Base-by-base conservation (phyloP, 2,888 invertebrate genomes). In the Ecliptopera silaceata region DNA sequence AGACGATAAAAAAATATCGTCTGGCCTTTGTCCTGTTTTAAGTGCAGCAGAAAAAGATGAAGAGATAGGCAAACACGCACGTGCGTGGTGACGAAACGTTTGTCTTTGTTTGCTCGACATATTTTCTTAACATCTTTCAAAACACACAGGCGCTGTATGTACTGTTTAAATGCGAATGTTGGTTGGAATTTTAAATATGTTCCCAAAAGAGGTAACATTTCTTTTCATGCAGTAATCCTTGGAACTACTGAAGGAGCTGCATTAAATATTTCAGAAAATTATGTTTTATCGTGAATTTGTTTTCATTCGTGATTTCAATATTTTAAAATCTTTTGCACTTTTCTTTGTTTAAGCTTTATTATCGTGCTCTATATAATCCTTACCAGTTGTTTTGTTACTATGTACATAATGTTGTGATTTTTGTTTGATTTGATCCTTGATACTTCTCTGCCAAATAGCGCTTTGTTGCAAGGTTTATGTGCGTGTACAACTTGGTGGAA, bases 81-180 rank as follows among this genome's bases (percentile, higher is more conserved):
- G 82, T 86, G 84, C 76, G 72, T 77, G 57, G 71, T 74, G 73
- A 82, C 77, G 79, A 77, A 78, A 76, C 72, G 63, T 74, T 83
- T 82, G 69, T 70, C 79, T 80, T 79, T 84, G 79, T 84, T 76
- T 75, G 70, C 66, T 50, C 67, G 63, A 69, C 62, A 57, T 75
- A 74, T 82, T 80, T 77, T 66, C 71, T 71, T 75, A 73, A 75
- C 75, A 74, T 74, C 69, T 74, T 75, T 74, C 68, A 50, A 59
- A 67, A 70, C 55, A 64, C 59, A 64, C 66, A 66, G 61, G 56
- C 62, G 64, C 65, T 65, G 39, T 66, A 55, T 60, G 56, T 62
- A 52, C 44, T 61, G 38, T 66, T 66, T 51, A 51, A 59, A 38
- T 32, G 47, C 29, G 56, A 36, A 56, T 34, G 15, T 34, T 31